Base-by-base conservation (phyloP, 1,140 invertebrate genomes). In the Drosophila lini region DNA sequence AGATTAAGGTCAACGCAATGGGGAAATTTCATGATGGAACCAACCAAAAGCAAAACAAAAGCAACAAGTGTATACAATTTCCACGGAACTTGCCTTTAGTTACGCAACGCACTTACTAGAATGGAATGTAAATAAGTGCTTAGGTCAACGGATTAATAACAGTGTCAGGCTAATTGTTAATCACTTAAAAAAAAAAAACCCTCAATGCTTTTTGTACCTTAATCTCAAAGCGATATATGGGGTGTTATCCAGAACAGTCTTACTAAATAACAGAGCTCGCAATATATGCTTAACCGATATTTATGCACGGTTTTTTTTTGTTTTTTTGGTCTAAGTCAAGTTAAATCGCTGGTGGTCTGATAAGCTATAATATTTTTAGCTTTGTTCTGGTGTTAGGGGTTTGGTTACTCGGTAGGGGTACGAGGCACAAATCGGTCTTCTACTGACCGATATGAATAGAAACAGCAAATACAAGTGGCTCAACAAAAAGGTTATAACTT, bases 111-210 rank as follows among this genome's bases (percentile, higher is more conserved):
- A 52, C 65, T 42, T 67, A 38, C 47, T 53, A 44, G 40, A 44
- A 52, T 65, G 65, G 60, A 44, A 65, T 69, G 41, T 22, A 25
- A 34, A 34, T 45, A 44, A 22, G 47, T 61, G 47, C 28, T 67
- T 10, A 7, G 45, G 61, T 69, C 65, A 38, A 6, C 10, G 61
- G 62, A 69, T 69, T 69, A 69, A 69, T 67, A 41, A 41, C 47
- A 69, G 42, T n/a, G 38, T 19, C 19, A 25, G 42, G 19, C 31
- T 36, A 67, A 67, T 69, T 53, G 62, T 68, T 50, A 67, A 45
- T 69, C 4, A 55, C 52, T 55, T 25, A 6, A 34, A 67, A 41
- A 41, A 19, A 28, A 28, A 22, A 19, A 34, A 22, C 19, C 10
- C 36, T 28, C n/a, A 32, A 22, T 22, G 15, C 6, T 5, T 57